Evolutionary conservation across 2,888 invertebrate species (phyloP).

Genomic region (Colletes collaris): DNA sequence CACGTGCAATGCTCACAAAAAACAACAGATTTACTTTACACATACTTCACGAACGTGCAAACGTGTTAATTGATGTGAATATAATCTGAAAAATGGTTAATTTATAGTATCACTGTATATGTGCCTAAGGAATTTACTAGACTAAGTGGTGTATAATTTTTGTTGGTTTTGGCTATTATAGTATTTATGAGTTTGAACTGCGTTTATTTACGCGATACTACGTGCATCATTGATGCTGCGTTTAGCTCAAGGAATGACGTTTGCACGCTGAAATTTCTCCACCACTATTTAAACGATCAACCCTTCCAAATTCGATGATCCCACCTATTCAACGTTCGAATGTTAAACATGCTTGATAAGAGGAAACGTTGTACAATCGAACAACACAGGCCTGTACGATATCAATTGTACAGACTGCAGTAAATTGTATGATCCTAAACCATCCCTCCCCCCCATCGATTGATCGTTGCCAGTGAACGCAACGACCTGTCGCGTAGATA

Average conservation of each 20-base stretch:
- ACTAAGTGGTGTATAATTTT: too few relatives aligned
- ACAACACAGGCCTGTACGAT: neutral
- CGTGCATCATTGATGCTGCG: too few relatives aligned
- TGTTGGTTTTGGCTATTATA: too few relatives aligned
- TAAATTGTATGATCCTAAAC: neutral
- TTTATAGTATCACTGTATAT: too few relatives aligned
- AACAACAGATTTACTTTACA: too few relatives aligned
- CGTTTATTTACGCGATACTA: too few relatives aligned
- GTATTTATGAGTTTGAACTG: too few relatives aligned
- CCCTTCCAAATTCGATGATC: neutral
- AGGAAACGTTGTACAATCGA: neutral
- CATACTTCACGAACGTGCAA: too few relatives aligned
- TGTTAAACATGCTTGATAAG: constrained; percentile 13
- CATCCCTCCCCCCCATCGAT: constrained; percentile 15
- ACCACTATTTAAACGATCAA: neutral
- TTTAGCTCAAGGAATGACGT: neutral
- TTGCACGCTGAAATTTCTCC: neutral
- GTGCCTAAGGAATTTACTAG: too few relatives aligned
- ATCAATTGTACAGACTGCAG: neutral
- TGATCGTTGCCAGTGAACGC: constrained; percentile 5
- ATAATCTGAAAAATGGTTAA: too few relatives aligned
- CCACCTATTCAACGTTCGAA: constrained; percentile 9
- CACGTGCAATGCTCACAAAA: too few relatives aligned
- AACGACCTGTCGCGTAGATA: neutral
- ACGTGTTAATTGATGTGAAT: too few relatives aligned